These are phyloP conservation scores for Diachrysia chrysitis DNA, from an alignment of 2,888 invertebrate genomes.

Conservation along the genomic window DNA sequence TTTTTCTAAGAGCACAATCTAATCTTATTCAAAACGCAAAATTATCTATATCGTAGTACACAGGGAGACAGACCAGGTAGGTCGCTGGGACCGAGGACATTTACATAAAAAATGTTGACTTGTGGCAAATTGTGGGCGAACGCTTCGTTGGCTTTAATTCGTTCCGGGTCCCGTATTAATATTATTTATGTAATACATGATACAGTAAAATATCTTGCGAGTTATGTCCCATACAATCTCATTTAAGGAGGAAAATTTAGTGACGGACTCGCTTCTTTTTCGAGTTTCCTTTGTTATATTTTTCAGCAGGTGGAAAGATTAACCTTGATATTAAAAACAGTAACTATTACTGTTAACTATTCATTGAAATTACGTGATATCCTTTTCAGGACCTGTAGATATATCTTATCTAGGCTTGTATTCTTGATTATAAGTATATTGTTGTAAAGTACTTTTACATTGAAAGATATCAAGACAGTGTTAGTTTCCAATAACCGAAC, in stretches of 20 bases:
- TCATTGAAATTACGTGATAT: background rate
- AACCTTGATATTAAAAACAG: too few species aligned
- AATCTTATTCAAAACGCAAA: constrained; percentile 25
- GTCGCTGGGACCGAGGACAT: constrained; percentile 61
- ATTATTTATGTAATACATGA: constrained; percentile 69
- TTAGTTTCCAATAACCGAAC: too few species aligned
- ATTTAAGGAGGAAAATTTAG: constrained; percentile 56
- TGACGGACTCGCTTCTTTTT: constrained; percentile 41
- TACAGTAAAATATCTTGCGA: constrained; percentile 60
- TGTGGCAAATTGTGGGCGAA: constrained; percentile 72
- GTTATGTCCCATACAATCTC: constrained; percentile 60
- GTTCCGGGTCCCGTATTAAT: constrained; percentile 68
- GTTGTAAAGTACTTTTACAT: too few species aligned
- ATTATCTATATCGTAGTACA: constrained; percentile 33
- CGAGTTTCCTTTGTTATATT: constrained; percentile 23
- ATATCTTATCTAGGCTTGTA: too few species aligned
- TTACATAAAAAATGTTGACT: constrained; percentile 75
- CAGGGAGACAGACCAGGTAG: constrained; percentile 54
- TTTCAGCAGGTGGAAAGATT: constrained; percentile 14
- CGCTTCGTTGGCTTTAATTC: constrained; percentile 73
- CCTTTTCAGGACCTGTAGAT: background rate
- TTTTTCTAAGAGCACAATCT: constrained; percentile 17
- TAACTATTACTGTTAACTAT: too few species aligned
- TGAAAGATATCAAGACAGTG: too few species aligned
- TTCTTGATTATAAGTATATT: too few species aligned